These are phyloP conservation scores for Apostichopus californicus DNA, from an alignment of 35 echinoderm and acorn worm genomes.

Conservation along the genomic window DNA sequence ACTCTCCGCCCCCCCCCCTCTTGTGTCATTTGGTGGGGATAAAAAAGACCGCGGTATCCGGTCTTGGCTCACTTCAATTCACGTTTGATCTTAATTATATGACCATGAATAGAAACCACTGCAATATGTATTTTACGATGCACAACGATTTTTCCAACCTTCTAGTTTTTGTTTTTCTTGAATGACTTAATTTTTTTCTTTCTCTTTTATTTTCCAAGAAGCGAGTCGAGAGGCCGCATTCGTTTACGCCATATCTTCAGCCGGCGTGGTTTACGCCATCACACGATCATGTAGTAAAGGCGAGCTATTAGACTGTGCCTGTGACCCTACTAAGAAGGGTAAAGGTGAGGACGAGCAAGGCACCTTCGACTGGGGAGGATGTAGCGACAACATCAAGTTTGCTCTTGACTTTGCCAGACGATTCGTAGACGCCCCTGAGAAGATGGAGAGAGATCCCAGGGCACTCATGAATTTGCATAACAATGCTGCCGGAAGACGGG, in stretches of 20 bases:
- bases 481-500: slow-evolving; percentile 88
- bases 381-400: slow-evolving; percentile 93
- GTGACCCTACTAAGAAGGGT: slow-evolving; percentile 81
- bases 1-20: no score
- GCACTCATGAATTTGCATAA: slow-evolving; percentile 97
- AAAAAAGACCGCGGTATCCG: no score
- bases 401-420: slow-evolving; percentile 73
- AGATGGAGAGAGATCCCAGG: slow-evolving; percentile 76
- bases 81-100: no score
- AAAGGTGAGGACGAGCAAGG: slow-evolving; percentile 67
- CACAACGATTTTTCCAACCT: no score
- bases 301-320: slow-evolving; percentile 84
- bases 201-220: slow-evolving; percentile 13
- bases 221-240: slow-evolving; percentile 88
- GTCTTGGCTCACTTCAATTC: no score
- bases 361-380: slow-evolving; percentile 87
- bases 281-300: slow-evolving; percentile 90
- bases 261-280: slow-evolving; percentile 85
- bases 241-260: slow-evolving; percentile 88
- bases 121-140: no score
- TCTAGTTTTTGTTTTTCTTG: no score
- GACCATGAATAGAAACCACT: no score
- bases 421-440: slow-evolving; percentile 85
- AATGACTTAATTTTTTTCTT: not conserved
- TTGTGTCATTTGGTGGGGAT: no score